Conservation (phyloP, 2,888 invertebrate species). For the Athalia rosae region DNA sequence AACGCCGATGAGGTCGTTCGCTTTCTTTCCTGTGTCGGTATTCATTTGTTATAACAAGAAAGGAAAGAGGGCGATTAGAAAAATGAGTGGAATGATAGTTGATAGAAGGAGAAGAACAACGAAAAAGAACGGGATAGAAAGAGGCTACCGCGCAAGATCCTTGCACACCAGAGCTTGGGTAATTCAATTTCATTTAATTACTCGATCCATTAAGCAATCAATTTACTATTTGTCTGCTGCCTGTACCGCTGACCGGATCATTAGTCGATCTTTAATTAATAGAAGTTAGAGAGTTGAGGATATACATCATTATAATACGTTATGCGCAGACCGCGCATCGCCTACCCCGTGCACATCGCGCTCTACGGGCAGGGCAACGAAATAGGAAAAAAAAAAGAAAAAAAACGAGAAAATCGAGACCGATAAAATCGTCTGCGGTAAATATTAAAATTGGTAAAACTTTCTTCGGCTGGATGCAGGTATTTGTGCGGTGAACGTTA, state of each 20-base stretch:
- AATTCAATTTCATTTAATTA: constrained; percentile 39
- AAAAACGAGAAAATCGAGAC: too few species aligned
- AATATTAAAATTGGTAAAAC: too few species aligned
- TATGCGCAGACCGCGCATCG: background rate
- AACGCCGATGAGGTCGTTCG: too few species aligned
- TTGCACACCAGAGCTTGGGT: background rate
- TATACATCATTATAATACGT: background rate
- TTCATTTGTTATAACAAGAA: too few species aligned
- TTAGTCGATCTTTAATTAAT: constrained; percentile 38
- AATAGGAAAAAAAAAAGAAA: too few species aligned
- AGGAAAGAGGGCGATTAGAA: too few species aligned
- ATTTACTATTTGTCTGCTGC: constrained; percentile 34
- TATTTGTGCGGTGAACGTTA: too few species aligned
- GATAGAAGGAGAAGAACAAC: background rate
- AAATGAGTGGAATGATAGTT: background rate
- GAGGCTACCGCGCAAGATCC: background rate
- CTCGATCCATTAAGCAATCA: constrained; percentile 38
- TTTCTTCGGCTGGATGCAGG: too few species aligned
- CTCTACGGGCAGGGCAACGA: too few species aligned
- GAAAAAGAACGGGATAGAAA: background rate
- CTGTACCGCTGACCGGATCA: constrained; percentile 15
- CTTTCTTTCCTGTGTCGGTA: too few species aligned
- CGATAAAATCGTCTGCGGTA: too few species aligned
- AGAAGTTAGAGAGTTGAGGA: background rate
- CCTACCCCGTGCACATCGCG: too few species aligned